A percentile compares a stretch with the other conserved stretches of the same genome.
Conservation (phyloP, 1,140 invertebrate genomes). For the Hirudo medicinalis region DNA sequence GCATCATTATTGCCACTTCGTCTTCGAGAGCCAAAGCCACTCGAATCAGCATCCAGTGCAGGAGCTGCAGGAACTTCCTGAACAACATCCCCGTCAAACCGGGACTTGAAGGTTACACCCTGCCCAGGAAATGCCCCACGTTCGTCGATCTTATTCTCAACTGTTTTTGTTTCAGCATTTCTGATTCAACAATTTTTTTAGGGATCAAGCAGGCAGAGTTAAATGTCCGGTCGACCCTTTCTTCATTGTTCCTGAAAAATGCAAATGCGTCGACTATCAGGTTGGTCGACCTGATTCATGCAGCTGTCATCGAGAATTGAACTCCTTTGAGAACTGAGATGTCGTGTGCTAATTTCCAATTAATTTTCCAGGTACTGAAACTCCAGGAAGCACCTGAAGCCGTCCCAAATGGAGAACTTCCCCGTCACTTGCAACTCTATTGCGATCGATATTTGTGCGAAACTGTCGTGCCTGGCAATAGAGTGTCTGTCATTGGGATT, state of each 20-base stretch:
- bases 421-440: conserved; percentile 85
- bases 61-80: conserved; percentile 76
- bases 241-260: conserved; percentile 93
- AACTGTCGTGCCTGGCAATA: conserved; percentile 85
- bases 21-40: conserved; percentile 88
- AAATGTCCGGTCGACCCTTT: conserved; percentile 95
- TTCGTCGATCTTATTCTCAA: conserved; percentile 32
- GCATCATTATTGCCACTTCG: conserved; percentile 86
- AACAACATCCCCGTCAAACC: conserved; percentile 80
- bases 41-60: conserved; percentile 85
- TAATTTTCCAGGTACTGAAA: conserved; percentile 48
- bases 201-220: conserved; percentile 56
- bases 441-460: conserved; percentile 90
- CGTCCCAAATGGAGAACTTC: conserved; percentile 96
- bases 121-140: conserved; percentile 86
- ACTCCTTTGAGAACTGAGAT: no score
- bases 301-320: no score
- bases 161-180: not conserved
- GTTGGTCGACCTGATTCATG: not conserved
- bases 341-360: not conserved
- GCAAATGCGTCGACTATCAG: conserved; percentile 85
- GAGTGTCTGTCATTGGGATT: conserved; percentile 82
- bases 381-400: conserved; percentile 90
- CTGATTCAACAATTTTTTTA: conserved; percentile 32
- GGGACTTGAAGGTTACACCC: conserved; percentile 87